Evolutionary conservation across 2,113 vertebrate species (phyloP).

Genomic region (Loxodonta africana): DNA sequence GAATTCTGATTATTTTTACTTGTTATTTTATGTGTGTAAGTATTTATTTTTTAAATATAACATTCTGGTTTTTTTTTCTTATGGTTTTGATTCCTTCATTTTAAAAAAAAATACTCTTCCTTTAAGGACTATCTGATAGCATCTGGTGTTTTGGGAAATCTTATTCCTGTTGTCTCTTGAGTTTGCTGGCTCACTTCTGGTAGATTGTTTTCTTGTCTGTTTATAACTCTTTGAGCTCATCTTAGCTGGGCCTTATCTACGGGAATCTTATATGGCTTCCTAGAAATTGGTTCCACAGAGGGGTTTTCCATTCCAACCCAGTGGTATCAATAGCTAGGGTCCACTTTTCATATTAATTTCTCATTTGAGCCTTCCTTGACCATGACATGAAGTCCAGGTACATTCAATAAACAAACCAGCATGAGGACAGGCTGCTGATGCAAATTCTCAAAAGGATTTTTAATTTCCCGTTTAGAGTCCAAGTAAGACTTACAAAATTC

Average conservation of each 20-base stretch:
- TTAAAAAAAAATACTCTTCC: background rate
- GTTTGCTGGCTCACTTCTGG: background rate
- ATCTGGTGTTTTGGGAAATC: constrained; percentile 26
- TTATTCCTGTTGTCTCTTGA: background rate
- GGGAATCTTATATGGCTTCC: background rate
- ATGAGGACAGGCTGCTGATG: background rate
- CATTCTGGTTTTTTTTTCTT: background rate
- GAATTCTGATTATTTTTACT: constrained; percentile 32
- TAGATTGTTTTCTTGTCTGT: background rate
- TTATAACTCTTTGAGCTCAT: background rate
- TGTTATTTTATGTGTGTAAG: background rate
- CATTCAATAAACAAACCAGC: background rate
- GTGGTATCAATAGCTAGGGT: background rate
- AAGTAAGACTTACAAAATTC: background rate
- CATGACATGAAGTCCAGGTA: background rate
- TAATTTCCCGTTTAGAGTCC: background rate
- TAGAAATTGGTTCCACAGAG: background rate
- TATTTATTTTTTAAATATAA: background rate
- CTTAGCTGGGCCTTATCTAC: background rate
- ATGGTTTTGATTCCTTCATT: background rate
- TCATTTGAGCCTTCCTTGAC: background rate
- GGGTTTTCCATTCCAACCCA: background rate
- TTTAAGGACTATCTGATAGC: background rate
- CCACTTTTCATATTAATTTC: background rate
- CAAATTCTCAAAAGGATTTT: background rate